Base-by-base conservation (phyloP, 2,888 invertebrate species). In the Apamea sordens region DNA sequence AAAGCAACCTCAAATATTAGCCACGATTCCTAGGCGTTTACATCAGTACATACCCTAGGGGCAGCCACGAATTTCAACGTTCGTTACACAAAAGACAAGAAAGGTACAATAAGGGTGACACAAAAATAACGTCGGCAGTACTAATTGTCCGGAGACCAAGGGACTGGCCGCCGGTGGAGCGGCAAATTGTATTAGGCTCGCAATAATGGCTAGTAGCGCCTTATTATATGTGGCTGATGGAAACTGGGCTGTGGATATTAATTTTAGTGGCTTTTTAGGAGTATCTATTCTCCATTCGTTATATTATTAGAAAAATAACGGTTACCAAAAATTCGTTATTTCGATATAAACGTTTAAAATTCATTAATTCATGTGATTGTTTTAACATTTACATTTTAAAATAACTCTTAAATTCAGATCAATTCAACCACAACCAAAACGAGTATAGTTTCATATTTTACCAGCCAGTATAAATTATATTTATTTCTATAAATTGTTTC, bases 141-240 rank as follows among this genome's bases (percentile, higher is more conserved):
- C 95, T 96, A 96, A 96, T 96, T 96, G 96, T 94, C 90, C 91
- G 82, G 96, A 96, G 96, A 95, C 96, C 91, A 77, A 88, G 96
- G 96, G 89, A 89, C 90, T 83, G 88, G 85, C 50, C 92, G 92
- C 91, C 94, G 93, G 90, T 93, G 93, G 93, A 95, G 93, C 96
- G 95, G 90, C 92, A 96, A 96, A 96, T 96, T 96, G 94, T 95
- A 95, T 96, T 95, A 96, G 94, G 91, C 79, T 86, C 76, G 91
- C 92, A 93, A 94, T 95, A 95, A 92, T 91, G 50, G 80, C 72
- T 73, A 80, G 81, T 88, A 87, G 79, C 79, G 41, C 56, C 68
- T 83, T 89, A 89, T 88, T 88, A 83, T 83, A 78, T 82, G 83
- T 82, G 50, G 80, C 80, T 80, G 82, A 85, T 85, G 77, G 82